Conservation (phyloP, 1,140 invertebrate genomes). For the Tenebrio molitor region DNA sequence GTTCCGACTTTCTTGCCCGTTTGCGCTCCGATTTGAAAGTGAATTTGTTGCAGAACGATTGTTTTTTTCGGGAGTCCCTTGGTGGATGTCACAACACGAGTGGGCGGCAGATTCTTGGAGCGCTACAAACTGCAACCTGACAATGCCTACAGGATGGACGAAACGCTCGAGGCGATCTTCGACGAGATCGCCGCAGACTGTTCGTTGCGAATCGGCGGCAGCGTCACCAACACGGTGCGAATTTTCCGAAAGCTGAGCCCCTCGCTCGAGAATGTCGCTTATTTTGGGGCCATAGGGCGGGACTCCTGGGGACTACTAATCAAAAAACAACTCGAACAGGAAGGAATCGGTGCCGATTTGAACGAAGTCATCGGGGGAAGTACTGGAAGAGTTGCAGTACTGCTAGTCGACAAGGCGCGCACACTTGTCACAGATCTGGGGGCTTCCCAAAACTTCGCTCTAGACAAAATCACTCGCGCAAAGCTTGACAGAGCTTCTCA, state of each 20-base stretch:
- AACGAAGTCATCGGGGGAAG: constrained; percentile 64
- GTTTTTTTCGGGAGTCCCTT: constrained; percentile 52
- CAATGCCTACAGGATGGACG: constrained; percentile 26
- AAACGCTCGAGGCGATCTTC: constrained; percentile 22
- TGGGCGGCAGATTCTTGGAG: constrained; percentile 45
- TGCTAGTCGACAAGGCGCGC: constrained; percentile 74
- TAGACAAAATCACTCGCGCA: constrained; percentile 56
- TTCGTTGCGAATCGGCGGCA: constrained; percentile 64
- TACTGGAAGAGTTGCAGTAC: constrained; percentile 78
- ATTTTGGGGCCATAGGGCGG: constrained; percentile 67
- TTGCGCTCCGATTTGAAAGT: constrained; percentile 6
- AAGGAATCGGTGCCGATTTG: constrained; percentile 64
- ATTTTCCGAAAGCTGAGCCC: constrained; percentile 67
- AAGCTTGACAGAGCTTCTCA: constrained; percentile 53
- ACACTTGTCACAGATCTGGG: constrained; percentile 74
- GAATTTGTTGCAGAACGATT: constrained; percentile 17
- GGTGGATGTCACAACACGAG: constrained; percentile 49
- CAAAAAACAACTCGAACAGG: constrained; percentile 32
- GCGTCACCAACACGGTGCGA: constrained; percentile 68
- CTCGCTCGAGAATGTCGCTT: constrained; percentile 61
- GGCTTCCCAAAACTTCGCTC: constrained; percentile 69
- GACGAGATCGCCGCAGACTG: constrained; percentile 7
- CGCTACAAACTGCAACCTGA: constrained; percentile 47
- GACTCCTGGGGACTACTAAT: constrained; percentile 60
- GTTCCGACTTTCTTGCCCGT: constrained; percentile 2